These are phyloP conservation scores for Choreutis nemorana DNA, from an alignment of 2,888 invertebrate genomes.

Conservation along the genomic window DNA sequence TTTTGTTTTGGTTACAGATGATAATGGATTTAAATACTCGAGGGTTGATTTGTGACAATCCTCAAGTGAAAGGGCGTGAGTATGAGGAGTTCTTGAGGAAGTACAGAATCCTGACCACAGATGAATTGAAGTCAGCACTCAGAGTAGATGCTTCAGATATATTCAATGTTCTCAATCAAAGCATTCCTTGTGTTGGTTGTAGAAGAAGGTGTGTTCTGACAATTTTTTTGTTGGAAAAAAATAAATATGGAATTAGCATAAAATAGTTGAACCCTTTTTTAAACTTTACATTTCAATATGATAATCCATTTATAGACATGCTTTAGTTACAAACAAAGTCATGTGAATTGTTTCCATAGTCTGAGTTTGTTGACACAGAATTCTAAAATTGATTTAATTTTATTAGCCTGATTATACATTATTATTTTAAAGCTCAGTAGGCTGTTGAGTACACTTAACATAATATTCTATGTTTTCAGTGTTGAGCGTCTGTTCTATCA, in stretches of 20 bases:
- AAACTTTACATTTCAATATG: no score
- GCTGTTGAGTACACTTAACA: no score
- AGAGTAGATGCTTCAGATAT: slow-evolving; percentile 85
- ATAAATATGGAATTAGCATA: no score
- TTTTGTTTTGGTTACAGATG: slow-evolving; percentile 72
- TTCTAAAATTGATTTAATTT: no score
- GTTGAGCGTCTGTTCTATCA: slow-evolving; percentile 90
- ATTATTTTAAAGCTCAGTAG: no score
- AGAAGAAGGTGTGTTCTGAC: slow-evolving; percentile 77
- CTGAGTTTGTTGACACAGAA: no score
- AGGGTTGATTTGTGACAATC: slow-evolving; percentile 84
- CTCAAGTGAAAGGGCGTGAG: slow-evolving; percentile 81
- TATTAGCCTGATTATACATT: no score
- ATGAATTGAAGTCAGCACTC: slow-evolving; percentile 82
- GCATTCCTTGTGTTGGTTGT: slow-evolving; percentile 95
- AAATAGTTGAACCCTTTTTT: no score
- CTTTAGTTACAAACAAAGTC: no score
- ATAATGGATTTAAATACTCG: slow-evolving; percentile 90
- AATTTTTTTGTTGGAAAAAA: no score
- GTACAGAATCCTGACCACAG: slow-evolving; percentile 77
- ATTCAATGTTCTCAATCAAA: slow-evolving; percentile 85
- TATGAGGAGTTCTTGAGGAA: slow-evolving; percentile 87
- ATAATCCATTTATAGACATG: no score
- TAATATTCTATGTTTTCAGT: slow-evolving; percentile 56
- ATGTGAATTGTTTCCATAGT: no score